Evolutionary conservation across 2,888 invertebrate species (phyloP).

Genomic region (Epicampocera succincta): DNA sequence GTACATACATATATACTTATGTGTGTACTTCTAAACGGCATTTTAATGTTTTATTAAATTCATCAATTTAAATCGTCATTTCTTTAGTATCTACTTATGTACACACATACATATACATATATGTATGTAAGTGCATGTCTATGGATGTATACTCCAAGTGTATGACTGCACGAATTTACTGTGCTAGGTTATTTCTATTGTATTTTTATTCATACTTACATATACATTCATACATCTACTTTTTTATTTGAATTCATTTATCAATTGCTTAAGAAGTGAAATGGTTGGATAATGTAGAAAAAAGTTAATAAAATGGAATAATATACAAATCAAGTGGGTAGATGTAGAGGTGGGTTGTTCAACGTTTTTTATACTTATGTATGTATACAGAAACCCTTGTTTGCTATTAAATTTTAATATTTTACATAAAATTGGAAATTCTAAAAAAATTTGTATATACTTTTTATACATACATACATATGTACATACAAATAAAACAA

Average conservation of each 20-base stretch:
- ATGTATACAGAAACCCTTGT: conserved; percentile 22
- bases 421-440: conserved; percentile 43
- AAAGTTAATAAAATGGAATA: conserved; percentile 9
- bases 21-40: no score
- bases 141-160: not conserved
- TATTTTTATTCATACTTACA: conserved; percentile 1
- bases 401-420: conserved; percentile 45
- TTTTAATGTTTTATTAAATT: no score
- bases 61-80: not conserved
- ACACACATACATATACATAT: no score
- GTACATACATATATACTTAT: no score
- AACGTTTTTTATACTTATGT: not conserved
- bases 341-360: conserved; percentile 18
- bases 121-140: no score
- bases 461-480: not conserved
- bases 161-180: conserved; percentile 38
- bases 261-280: conserved; percentile 47
- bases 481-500: conserved; percentile 18
- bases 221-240: not conserved
- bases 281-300: conserved; percentile 45
- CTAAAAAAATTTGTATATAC: conserved; percentile 8
- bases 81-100: not conserved
- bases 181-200: not conserved
- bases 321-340: conserved; percentile 15
- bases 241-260: conserved; percentile 18